Conservation (phyloP, 2,113 vertebrate genomes). For the Montifringilla adamsi region DNA sequence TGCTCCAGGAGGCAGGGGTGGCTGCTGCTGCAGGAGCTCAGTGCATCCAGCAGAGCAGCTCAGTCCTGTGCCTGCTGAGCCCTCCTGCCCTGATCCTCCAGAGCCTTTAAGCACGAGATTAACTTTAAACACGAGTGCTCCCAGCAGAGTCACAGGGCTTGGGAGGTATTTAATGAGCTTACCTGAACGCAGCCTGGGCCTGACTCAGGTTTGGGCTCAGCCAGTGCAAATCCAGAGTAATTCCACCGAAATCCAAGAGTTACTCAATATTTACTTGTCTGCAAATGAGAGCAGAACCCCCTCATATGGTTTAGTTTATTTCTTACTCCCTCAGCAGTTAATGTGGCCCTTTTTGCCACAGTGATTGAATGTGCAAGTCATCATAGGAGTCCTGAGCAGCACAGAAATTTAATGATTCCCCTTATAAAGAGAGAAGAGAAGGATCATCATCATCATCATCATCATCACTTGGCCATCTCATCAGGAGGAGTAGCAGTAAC, state of each 20-base stretch:
- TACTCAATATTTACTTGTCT: slow-evolving; percentile 14
- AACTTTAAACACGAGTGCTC: not conserved
- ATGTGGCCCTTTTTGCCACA: not conserved
- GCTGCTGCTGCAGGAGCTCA: not conserved
- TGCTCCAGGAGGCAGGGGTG: not conserved
- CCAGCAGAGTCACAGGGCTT: not conserved
- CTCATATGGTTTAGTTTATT: not conserved
- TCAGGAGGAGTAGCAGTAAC: not conserved
- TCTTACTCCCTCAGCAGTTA: not conserved
- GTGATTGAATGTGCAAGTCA: rapidly evolving
- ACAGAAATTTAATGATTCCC: not conserved
- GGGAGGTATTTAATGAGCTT: slow-evolving; percentile 39
- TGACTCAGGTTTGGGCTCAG: not conserved
- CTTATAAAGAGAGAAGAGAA: not conserved
- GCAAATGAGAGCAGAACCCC: not conserved
- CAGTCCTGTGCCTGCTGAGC: not conserved
- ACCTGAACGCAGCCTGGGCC: not conserved
- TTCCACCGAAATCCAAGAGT: slow-evolving; percentile 19
- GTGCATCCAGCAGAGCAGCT: not conserved
- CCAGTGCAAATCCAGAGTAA: slow-evolving; percentile 1
- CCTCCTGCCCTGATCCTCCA: not conserved
- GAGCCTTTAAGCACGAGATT: not conserved
- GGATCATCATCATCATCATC: not conserved
- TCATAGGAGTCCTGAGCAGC: not conserved
- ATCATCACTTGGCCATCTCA: not conserved